Evolutionary conservation across 2,113 vertebrate species (phyloP).

Genomic region (Aythya baeri): DNA sequence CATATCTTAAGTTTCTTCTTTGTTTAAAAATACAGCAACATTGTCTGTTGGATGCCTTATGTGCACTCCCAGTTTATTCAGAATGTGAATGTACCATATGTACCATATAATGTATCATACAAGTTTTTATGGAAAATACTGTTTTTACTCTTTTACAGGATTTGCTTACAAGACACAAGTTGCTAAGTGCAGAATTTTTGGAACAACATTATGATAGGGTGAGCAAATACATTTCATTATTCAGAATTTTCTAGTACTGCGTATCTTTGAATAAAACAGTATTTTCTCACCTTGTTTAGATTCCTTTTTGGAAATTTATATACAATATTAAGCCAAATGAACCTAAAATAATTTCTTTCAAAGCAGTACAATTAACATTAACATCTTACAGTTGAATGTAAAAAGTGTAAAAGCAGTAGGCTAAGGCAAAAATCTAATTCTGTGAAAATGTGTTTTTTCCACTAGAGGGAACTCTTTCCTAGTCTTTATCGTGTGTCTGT

Average conservation of each 20-base stretch:
- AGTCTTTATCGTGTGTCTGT: background rate
- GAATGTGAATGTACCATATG: background rate
- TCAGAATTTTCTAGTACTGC: background rate
- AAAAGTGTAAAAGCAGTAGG: background rate
- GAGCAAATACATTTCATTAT: conserved; percentile 56
- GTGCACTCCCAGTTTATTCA: background rate
- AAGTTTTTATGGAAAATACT: background rate
- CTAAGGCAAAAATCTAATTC: no score
- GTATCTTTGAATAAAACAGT: background rate
- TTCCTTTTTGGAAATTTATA: background rate
- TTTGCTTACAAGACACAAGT: conserved; percentile 88
- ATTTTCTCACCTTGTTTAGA: background rate
- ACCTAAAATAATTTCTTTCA: background rate
- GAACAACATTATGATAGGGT: conserved; percentile 89
- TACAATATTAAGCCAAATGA: background rate
- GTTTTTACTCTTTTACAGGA: conserved; percentile 75
- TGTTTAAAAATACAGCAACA: background rate
- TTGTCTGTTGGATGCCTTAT: background rate
- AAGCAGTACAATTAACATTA: background rate
- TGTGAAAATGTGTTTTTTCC: background rate
- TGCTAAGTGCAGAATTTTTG: conserved; percentile 88
- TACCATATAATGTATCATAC: no score
- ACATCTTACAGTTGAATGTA: background rate
- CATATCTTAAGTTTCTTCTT: background rate
- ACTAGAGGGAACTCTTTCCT: conserved; percentile 29